Evolutionary conservation across 2,113 vertebrate species (phyloP).

Genomic region (Nerophis lumbriciformis): DNA sequence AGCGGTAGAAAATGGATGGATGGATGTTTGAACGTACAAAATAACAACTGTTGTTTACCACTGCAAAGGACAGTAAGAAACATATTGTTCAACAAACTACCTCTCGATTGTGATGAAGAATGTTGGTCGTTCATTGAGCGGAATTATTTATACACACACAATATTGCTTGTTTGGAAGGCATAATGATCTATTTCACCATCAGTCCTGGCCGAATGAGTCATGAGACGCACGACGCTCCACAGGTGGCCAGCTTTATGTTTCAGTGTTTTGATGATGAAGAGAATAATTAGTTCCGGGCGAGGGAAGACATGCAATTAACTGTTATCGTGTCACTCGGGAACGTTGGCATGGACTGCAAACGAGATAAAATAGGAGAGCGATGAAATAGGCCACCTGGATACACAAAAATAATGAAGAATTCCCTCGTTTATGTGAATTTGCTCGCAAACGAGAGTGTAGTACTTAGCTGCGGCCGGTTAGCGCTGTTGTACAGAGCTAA

Average conservation of each 20-base stretch:
- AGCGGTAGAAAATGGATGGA: no score
- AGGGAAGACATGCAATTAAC: background rate
- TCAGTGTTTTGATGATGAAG: background rate
- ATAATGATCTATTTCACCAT: background rate
- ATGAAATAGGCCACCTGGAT: background rate
- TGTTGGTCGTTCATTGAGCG: no score
- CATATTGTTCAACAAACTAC: no score
- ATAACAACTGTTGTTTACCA: no score
- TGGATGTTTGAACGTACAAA: no score
- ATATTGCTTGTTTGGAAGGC: background rate
- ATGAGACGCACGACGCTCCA: background rate
- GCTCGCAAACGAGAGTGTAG: no score
- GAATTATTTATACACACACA: background rate
- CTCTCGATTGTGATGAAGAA: no score
- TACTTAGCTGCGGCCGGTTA: no score
- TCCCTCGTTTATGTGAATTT: no score
- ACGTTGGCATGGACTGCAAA: background rate
- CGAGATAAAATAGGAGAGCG: background rate
- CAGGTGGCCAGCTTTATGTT: background rate
- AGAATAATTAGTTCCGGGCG: background rate
- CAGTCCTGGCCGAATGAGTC: background rate
- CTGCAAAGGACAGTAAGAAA: no score
- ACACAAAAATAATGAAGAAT: no score
- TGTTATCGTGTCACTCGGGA: background rate
- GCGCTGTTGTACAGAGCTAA: no score